Base-by-base conservation (phyloP, 2,888 invertebrate genomes). In the Yponomeuta cagnagella region DNA sequence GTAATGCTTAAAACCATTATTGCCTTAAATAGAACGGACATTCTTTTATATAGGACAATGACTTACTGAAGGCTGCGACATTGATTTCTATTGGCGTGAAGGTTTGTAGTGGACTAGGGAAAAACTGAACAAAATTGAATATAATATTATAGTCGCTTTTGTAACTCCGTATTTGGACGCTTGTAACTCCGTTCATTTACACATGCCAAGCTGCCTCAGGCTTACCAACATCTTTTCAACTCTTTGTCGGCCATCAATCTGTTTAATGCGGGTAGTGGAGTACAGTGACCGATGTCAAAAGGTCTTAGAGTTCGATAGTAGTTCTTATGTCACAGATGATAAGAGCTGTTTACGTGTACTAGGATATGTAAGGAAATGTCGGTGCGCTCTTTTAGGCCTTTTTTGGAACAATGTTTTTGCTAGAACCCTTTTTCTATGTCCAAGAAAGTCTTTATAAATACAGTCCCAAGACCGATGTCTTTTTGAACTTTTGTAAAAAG, bases 241-340 rank as follows among this genome's bases (percentile, higher is more conserved):
- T 65, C 65, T 65, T 63, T 65, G 65, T 65, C 65, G 30, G 30
- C 65, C 31, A 65, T 65, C 65, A 65, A 65, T 65, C 65, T 65
- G 31, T 65, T 65, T 65, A 65, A 65, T 65, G 65, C 10, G 30
- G 65, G 65, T 33, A 65, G 30, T 33, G 31, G 65, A 65, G 31
- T 65, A 58, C 52, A 58, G 52, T 58, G 52, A 58, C 12, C 52
- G 2, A 15, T 15, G 1, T 12, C 12, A 58, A 58, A 58, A 15
- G 52, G 12, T 58, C 43, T 43, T 43, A 43, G 5, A 12, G 52
- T 58, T 15, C 52, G 0, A 58, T 3, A 58, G 15, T 58, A 9
- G 52, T 5, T 4, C 52, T 3, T 58, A 15, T 15, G 52, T 12
- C 52, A 5, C 52, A 15, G 12, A 15, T 5, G 52, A 58, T 58